Percentiles rank a stretch among this genome's conserved stretches.
Conservation (phyloP, 2,797 vertebrate genomes). For the Eidolon dupreanum region DNA sequence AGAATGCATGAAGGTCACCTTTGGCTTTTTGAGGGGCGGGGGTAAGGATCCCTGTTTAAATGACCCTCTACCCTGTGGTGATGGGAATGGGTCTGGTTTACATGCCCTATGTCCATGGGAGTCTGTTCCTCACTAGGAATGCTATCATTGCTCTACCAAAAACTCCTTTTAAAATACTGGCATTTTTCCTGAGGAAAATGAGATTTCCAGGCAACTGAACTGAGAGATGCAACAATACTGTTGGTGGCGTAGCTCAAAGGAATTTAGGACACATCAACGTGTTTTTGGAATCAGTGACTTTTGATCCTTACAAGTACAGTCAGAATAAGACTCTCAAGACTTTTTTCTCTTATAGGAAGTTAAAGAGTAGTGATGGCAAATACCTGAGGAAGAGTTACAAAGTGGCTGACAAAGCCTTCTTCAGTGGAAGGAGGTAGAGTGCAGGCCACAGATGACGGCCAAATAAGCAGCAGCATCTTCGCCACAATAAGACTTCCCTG, state of each 20-base stretch:
- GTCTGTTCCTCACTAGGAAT: not conserved
- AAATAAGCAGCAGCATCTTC: not conserved
- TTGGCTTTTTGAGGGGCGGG: not conserved
- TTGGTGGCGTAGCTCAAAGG: not conserved
- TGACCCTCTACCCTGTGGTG: not conserved
- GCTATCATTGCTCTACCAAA: not conserved
- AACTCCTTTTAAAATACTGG: not conserved
- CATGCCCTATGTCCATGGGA: not conserved
- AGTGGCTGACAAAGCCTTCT: not conserved
- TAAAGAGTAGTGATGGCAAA: not conserved
- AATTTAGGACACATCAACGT: not conserved
- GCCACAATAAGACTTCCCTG: not conserved
- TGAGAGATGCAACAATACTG: not conserved
- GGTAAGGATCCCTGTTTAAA: not conserved
- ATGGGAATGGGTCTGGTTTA: not conserved
- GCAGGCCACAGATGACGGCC: not conserved
- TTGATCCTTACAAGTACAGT: not conserved
- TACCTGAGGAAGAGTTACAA: not conserved
- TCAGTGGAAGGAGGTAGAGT: rapidly evolving
- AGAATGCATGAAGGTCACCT: not conserved
- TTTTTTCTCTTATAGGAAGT: conserved; percentile 11
- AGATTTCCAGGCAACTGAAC: not conserved
- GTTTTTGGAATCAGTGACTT: not conserved
- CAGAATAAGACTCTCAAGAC: not conserved
- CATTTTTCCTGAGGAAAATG: not conserved